These are phyloP conservation scores for Halcyon senegalensis DNA, from an alignment of 2,113 vertebrate genomes.

Conservation along the genomic window DNA sequence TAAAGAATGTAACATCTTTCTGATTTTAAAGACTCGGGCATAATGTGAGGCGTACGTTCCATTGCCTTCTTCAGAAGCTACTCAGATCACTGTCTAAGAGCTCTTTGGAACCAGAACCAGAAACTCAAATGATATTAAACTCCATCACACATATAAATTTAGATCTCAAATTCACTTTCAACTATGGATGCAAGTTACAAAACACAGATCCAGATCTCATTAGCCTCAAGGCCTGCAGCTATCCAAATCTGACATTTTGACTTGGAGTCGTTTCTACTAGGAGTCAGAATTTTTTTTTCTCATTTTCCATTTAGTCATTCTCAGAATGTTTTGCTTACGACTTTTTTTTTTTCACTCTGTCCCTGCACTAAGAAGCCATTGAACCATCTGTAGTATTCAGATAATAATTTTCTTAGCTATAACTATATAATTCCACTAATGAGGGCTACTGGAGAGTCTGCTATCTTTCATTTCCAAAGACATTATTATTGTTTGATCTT, in stretches of 20 bases:
- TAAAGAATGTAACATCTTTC: not conserved
- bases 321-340: conserved; percentile 49
- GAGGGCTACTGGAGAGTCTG: conserved; percentile 59
- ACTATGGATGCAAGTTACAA: conserved; percentile 54
- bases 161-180: conserved; percentile 68
- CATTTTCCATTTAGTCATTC: conserved; percentile 66
- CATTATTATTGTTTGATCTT: conserved; percentile 62
- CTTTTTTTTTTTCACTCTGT: conserved; percentile 34
- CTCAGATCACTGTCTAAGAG: conserved; percentile 27
- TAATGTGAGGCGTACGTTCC: not conserved
- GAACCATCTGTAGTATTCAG: conserved; percentile 61
- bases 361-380: conserved; percentile 66
- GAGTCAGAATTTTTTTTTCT: not conserved
- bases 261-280: conserved; percentile 57
- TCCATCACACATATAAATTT: conserved; percentile 54
- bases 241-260: conserved; percentile 69
- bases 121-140: conserved; percentile 55
- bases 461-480: conserved; percentile 58
- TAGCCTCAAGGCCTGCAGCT: conserved; percentile 63
- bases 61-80: not conserved
- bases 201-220: conserved; percentile 69
- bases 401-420: conserved; percentile 62
- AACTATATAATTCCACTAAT: conserved; percentile 63
- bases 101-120: conserved; percentile 52
- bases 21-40: conserved; percentile 20